These are phyloP conservation scores for Penaeus monodon DNA, from an alignment of 2,888 invertebrate genomes.

Conservation along the genomic window DNA sequence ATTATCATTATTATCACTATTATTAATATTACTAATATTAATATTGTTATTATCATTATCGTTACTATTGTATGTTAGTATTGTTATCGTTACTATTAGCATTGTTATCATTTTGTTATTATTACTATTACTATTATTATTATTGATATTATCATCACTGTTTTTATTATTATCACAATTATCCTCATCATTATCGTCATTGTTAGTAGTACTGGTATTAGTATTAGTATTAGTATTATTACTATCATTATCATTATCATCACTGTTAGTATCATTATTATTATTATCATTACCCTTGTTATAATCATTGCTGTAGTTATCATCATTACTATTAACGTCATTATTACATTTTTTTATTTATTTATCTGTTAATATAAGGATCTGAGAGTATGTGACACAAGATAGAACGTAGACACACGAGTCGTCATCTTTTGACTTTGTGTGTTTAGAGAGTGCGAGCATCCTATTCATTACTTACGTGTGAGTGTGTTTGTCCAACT, in stretches of 20 bases:
- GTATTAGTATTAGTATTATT: neutral
- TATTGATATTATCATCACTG: neutral
- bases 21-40: neutral
- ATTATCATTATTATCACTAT: neutral
- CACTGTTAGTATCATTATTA: neutral
- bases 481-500: no score
- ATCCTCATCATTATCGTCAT: neutral
- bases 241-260: neutral
- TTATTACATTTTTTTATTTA: no score
- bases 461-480: neutral
- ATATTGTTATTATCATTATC: neutral
- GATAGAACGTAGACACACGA: no score
- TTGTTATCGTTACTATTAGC: no score
- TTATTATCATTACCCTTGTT: neutral
- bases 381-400: no score
- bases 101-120: no score
- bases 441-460: neutral
- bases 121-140: neutral
- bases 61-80: no score
- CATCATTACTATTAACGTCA: neutral
- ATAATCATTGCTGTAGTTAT: neutral
- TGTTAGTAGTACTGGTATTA: neutral
- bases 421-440: no score
- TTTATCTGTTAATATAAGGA: no score
- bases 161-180: neutral